Base-by-base conservation (phyloP, 2,888 invertebrate species). In the Hermaeophaga mercurialis region DNA sequence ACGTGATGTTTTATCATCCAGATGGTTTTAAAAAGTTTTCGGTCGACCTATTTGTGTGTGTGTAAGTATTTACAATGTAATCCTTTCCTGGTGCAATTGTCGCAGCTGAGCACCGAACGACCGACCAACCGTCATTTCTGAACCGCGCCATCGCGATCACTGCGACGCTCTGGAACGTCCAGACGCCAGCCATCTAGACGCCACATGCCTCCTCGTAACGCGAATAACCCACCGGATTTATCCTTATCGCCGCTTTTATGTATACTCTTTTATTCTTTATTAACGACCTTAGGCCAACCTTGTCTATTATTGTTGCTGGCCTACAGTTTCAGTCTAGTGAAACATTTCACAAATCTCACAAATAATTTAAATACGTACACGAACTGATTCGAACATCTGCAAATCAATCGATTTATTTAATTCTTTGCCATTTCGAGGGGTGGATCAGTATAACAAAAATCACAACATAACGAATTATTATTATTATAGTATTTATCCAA, bases 171-270 rank as follows among this genome's bases (percentile, higher is more conserved):
- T 19, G 17, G 47, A 44, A 34, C 36, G 52, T 66, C 70, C 65
- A 70, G 72, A 70, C 70, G 71, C 67, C 71, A 70, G 71, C 69
- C 72, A 67, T 71, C 68, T 62, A 69, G 73, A 70, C 73, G 67
- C 64, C 66, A 61, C 58, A 63, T 59, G 63, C 67, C 70, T 61
- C 70, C 59, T 54, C 70, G 69, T 61, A 68, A 64, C n/a, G n/a
- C n/a, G n/a, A n/a, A n/a, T n/a, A n/a, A n/a, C 67, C 65, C 62
- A 64, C 71, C 66, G 71, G 62, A 59, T 58, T 58, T 67, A 52
- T 44, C 52, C 52, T 52, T 52, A 52, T 67, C 68, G 69, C 68
- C 68, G 63, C 65, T 69, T 70, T 71, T 70, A 70, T 70, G 64
- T 64, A 61, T 65, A 65, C 64, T 61, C 63, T 62, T 65, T 59